A percentile compares a stretch with the other conserved stretches of the same genome.
Evolutionary conservation across 2,797 vertebrate species (phyloP).

Genomic region (Danio tinwini): DNA sequence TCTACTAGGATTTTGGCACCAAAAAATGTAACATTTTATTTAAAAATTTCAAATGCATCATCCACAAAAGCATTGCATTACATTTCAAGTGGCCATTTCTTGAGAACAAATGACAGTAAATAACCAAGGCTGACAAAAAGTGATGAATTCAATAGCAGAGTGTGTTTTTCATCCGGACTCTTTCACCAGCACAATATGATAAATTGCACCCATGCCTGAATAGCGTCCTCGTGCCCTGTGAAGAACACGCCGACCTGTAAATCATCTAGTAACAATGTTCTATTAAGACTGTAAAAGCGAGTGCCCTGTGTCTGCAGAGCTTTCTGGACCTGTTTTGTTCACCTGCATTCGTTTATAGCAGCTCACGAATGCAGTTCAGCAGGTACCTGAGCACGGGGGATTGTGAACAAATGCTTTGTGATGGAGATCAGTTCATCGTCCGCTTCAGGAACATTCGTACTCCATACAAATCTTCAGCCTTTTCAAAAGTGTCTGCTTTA

Average conservation of each 20-base stretch:
- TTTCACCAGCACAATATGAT: background rate
- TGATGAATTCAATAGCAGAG: background rate
- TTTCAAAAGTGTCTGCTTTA: background rate
- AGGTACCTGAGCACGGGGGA: background rate
- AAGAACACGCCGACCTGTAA: background rate
- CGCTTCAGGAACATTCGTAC: background rate
- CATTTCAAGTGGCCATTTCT: too few species aligned
- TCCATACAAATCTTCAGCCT: background rate
- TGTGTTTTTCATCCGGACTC: background rate
- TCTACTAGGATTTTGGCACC: too few species aligned
- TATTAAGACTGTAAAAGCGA: background rate
- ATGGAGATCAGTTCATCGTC: constrained; percentile 6
- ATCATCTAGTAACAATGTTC: background rate
- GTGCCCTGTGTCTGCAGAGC: background rate
- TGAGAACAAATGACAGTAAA: background rate
- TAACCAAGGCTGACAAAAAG: background rate
- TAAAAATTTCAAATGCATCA: too few species aligned
- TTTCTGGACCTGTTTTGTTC: background rate
- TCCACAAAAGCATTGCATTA: too few species aligned
- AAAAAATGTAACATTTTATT: too few species aligned
- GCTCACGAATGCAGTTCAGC: background rate
- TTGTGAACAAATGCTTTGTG: constrained; percentile 12
- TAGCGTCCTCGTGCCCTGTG: background rate
- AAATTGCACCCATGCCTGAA: background rate
- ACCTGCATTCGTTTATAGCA: background rate